phyloP scores from a whole-genome alignment of 2,888 invertebrate genomes.

The Hedychridium roseum region DNA sequence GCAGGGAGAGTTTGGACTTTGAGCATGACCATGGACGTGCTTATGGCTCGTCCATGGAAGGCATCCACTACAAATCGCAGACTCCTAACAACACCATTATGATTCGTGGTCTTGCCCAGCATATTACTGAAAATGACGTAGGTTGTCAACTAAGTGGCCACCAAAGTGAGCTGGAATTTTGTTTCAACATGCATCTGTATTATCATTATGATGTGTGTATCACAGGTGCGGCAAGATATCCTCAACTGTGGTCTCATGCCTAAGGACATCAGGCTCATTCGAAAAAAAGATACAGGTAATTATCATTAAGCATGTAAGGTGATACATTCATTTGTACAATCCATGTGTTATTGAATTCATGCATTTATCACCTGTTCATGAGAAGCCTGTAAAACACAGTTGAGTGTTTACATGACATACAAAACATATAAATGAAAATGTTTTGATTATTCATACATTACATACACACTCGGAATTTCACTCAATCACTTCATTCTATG shows the following conservation, averaged over 20 bases:
- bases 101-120: constrained; percentile 77
- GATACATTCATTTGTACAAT: too few species aligned
- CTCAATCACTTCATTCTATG: too few species aligned
- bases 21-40: constrained; percentile 57
- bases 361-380: too few species aligned
- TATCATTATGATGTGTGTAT: constrained; percentile 54
- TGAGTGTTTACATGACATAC: too few species aligned
- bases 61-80: constrained; percentile 68
- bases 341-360: too few species aligned
- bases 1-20: constrained; percentile 56
- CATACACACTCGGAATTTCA: too few species aligned
- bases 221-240: constrained; percentile 80
- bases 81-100: constrained; percentile 77
- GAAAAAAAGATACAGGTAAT: constrained; percentile 86
- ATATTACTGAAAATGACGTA: constrained; percentile 81
- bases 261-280: constrained; percentile 82
- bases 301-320: constrained; percentile 28
- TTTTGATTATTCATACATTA: too few species aligned
- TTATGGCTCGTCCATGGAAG: constrained; percentile 59
- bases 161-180: constrained; percentile 34
- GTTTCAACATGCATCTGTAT: constrained; percentile 33
- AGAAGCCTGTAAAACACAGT: too few species aligned
- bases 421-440: too few species aligned
- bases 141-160: constrained; percentile 57
- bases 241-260: constrained; percentile 78